Evolutionary conservation across 2,113 vertebrate species (phyloP).

Genomic region (Mesoclemmys tuberculata): DNA sequence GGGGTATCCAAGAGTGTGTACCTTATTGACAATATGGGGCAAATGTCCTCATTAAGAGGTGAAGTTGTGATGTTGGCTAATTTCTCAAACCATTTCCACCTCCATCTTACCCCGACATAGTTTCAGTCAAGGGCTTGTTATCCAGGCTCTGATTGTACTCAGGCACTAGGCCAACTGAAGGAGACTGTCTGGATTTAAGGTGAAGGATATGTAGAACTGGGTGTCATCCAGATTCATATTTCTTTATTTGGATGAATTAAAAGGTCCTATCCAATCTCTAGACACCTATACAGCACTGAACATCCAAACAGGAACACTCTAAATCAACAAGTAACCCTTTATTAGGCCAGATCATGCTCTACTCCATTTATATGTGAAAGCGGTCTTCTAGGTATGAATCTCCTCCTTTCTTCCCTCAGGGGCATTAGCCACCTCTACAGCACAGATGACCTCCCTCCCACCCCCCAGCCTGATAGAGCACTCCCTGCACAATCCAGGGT

Average conservation of each 20-base stretch:
- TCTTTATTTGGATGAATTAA: no score
- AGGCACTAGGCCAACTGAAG: background rate
- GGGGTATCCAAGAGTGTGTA: background rate
- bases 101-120: background rate
- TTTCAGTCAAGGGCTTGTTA: background rate
- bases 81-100: background rate
- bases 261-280: no score
- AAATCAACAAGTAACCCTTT: background rate
- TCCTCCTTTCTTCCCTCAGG: background rate
- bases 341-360: background rate
- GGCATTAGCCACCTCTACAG: background rate
- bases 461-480: accelerated
- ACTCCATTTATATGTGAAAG: accelerated
- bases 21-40: background rate
- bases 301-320: background rate
- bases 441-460: background rate
- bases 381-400: background rate
- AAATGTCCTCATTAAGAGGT: background rate
- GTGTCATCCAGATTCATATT: background rate
- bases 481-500: no score
- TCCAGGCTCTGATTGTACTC: background rate
- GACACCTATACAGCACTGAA: background rate
- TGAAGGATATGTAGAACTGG: no score
- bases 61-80: background rate
- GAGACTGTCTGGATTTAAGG: background rate